A percentile compares a stretch with the other conserved stretches of the same genome.
These are phyloP conservation scores for Gorsachius magnificus DNA, from an alignment of 2,797 vertebrate genomes.

Conservation along the genomic window DNA sequence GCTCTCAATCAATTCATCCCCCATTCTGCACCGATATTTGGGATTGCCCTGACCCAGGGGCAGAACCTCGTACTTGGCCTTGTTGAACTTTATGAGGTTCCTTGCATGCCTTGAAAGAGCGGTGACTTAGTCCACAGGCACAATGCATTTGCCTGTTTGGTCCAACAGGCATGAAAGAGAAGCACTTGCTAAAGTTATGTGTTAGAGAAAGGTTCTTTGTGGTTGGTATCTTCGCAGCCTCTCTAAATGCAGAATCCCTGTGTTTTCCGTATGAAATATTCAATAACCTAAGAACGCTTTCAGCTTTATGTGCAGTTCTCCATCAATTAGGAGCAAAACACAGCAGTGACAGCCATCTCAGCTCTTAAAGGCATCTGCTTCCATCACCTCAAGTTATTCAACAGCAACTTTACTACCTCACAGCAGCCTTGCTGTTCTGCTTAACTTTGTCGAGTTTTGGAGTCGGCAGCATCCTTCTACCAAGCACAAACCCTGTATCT, in stretches of 20 bases:
- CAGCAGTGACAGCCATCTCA: slow-evolving; percentile 38
- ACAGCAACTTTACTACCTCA: not conserved
- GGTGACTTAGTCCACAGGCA: not conserved
- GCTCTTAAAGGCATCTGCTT: slow-evolving; percentile 19
- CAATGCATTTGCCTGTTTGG: not conserved
- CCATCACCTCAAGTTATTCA: not conserved
- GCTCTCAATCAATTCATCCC: not conserved
- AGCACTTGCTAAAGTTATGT: not conserved
- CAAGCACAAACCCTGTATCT: accelerated
- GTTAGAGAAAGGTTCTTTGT: not conserved
- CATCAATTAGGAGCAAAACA: slow-evolving; percentile 34
- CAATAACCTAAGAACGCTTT: not conserved
- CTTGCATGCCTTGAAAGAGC: not conserved
- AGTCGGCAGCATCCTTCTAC: not conserved
- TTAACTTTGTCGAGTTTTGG: not conserved
- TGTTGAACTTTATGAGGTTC: not conserved
- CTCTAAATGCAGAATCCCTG: not conserved
- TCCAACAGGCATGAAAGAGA: not conserved
- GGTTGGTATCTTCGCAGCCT: not conserved
- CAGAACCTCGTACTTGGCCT: not conserved
- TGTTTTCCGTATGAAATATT: slow-evolving; percentile 30
- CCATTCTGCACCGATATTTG: too few species aligned
- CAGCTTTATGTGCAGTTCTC: not conserved
- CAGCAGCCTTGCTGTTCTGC: not conserved
- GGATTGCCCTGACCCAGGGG: accelerated